Evolutionary conservation across 1,140 invertebrate genomes (phyloP).

Genomic region (Drosophila lini): DNA sequence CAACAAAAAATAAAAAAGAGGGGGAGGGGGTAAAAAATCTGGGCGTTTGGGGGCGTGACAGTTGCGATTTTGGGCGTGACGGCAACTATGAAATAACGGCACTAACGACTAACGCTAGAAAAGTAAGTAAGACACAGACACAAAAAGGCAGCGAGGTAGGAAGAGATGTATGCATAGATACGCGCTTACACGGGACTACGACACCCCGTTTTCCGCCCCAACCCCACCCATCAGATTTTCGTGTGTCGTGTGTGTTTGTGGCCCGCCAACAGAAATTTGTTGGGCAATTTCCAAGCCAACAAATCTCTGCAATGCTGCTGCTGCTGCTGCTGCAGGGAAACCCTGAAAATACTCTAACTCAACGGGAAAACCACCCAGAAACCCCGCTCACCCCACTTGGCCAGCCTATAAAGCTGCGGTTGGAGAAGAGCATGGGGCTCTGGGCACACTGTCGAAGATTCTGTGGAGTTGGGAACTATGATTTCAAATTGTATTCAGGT

Average conservation of each 20-base stretch:
- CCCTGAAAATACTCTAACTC: conserved; percentile 10
- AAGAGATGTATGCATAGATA: conserved; percentile 66
- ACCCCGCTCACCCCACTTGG: background rate
- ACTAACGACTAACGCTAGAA: conserved; percentile 79
- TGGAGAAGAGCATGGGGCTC: background rate
- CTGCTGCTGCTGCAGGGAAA: conserved; percentile 24
- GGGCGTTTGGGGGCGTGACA: conserved; percentile 10
- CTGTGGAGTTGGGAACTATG: background rate
- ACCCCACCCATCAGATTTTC: background rate
- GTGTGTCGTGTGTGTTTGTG: conserved; percentile 68
- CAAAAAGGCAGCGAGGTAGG: background rate
- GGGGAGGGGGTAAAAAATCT: background rate
- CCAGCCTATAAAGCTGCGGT: conserved; percentile 2
- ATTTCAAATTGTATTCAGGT: too few species aligned
- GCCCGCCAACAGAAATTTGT: conserved; percentile 80
- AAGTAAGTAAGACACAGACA: conserved; percentile 68
- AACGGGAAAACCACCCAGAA: background rate
- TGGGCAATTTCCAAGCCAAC: conserved; percentile 82
- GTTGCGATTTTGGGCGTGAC: conserved; percentile 66
- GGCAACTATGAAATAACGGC: conserved; percentile 79
- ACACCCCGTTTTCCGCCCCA: background rate
- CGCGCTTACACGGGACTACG: conserved; percentile 55
- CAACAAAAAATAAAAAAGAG: background rate
- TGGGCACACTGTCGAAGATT: background rate
- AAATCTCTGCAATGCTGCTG: conserved; percentile 74